A percentile compares a stretch with the other conserved stretches of the same genome.
phyloP scores from a whole-genome alignment of 1,140 invertebrate genomes.

The Oncopodura yosiiana region DNA sequence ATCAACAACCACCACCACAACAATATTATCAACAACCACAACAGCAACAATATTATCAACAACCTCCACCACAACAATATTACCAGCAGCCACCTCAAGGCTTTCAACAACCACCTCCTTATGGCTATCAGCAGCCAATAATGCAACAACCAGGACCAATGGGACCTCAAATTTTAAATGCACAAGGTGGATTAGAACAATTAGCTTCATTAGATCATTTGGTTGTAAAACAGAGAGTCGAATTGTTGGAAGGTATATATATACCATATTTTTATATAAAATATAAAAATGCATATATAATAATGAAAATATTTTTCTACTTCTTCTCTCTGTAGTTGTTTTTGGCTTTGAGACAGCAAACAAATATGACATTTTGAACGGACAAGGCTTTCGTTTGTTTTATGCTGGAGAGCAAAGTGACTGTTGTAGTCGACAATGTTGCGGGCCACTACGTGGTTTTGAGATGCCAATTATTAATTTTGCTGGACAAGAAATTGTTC shows the following conservation, averaged over 20 bases:
- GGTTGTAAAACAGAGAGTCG: background rate
- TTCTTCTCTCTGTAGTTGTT: conserved; percentile 25
- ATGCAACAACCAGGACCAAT: too few relatives aligned
- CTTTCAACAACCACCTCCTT: too few relatives aligned
- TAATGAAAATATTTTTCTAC: too few relatives aligned
- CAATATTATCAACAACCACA: too few relatives aligned
- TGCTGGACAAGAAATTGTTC: conserved; percentile 65
- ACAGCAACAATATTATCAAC: too few relatives aligned
- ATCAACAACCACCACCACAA: too few relatives aligned
- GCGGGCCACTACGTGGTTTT: conserved; percentile 65
- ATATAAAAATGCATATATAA: too few relatives aligned
- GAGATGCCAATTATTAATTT: conserved; percentile 76
- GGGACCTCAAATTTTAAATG: too few relatives aligned
- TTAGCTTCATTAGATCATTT: background rate
- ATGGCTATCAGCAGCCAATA: too few relatives aligned
- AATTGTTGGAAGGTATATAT: background rate
- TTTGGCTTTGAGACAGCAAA: conserved; percentile 33
- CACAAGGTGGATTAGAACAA: background rate
- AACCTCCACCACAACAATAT: too few relatives aligned
- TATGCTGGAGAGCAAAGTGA: conserved; percentile 73
- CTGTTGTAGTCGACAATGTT: conserved; percentile 55
- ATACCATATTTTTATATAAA: too few relatives aligned
- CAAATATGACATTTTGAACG: conserved; percentile 40
- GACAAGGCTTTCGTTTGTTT: conserved; percentile 67
- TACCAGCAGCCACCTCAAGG: too few relatives aligned